Evolutionary conservation across 2,797 vertebrate genomes (phyloP).

Genomic region (Enteromius argenteus): DNA sequence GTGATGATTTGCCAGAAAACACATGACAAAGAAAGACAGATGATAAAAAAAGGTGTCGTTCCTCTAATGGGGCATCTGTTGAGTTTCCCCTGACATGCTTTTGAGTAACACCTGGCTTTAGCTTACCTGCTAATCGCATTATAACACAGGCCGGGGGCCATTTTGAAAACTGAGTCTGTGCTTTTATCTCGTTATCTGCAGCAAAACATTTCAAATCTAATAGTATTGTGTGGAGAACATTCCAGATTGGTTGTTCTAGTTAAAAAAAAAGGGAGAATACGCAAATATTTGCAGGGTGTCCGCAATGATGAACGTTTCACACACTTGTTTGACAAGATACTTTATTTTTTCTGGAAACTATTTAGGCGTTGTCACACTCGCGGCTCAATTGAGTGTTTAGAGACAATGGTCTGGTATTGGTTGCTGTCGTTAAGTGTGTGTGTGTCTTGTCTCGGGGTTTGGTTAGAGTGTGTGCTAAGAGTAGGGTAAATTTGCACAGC

Average conservation of each 20-base stretch:
- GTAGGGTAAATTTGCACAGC: conserved; percentile 80
- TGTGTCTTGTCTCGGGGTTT: conserved; percentile 57
- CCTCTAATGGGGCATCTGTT: conserved; percentile 75
- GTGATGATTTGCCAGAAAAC: conserved; percentile 65
- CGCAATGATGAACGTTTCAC: conserved; percentile 23
- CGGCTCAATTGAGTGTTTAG: conserved; percentile 72
- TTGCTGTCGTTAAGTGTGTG: conserved; percentile 57
- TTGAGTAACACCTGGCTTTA: conserved; percentile 68
- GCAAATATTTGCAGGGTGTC: conserved; percentile 35
- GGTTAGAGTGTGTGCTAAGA: conserved; percentile 59
- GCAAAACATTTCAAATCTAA: conserved; percentile 49
- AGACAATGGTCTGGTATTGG: conserved; percentile 71
- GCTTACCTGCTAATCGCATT: conserved; percentile 78
- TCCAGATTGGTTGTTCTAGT: conserved; percentile 5
- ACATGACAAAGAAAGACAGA: conserved; percentile 57
- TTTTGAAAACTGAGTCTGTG: conserved; percentile 66
- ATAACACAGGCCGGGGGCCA: conserved; percentile 61
- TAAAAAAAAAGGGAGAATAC: conserved; percentile 28
- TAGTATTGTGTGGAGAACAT: conserved; percentile 18
- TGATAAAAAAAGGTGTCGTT: conserved; percentile 72
- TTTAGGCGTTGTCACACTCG: conserved; percentile 70
- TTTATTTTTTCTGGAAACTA: conserved; percentile 78
- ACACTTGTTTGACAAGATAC: conserved; percentile 70
- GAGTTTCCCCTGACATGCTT: conserved; percentile 62
- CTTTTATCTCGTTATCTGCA: conserved; percentile 53